Base-by-base conservation (phyloP, 2,797 vertebrate species). In the Knipowitschia caucasica region DNA sequence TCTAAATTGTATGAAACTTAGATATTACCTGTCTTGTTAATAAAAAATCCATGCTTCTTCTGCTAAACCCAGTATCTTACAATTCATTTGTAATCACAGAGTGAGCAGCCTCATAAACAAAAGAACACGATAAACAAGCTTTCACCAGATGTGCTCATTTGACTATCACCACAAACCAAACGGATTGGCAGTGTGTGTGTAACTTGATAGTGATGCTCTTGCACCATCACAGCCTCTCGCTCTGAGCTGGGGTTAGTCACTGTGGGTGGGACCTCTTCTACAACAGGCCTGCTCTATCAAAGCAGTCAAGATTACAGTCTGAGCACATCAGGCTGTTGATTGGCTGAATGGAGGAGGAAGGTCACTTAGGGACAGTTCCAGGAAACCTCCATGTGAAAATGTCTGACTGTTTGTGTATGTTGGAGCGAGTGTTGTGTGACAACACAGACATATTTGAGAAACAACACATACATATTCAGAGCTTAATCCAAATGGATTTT, bases 181-280 rank as follows among this genome's bases (percentile, higher is more conserved):
- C 52, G 17, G 25, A 47, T 39, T 77, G 67, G 63, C 63, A 64
- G 50, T 10, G 24, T 71, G 43, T 42, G 39, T 40, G 59, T 47
- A 77, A 70, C 31, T 59, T 54, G 62, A 75, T 53, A 56, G 30
- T 24, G 53, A 45, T 24, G 50, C 25, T 18, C 52, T 21, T 30
- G 23, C 21, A 18, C 54, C 57, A 21, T 44, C 14, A 47, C 38
- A 40, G 20, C 38, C 17, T 11, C 40, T 38, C 27, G 4, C 42
- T 21, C 7, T n/a, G 14, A 14, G 20, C 38, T 21, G 4, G 20
- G 11, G 21, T 43, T 43, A 43, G 21, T 26, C 42, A 42, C 36
- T 57, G 65, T 75, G 75, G 59, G 78, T 81, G 77, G 78, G 71
- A 80, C 64, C 21, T 47, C 50, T 51, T 65, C 46, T 67, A 35